These are phyloP conservation scores for Dermatemys mawii DNA, from an alignment of 2,113 vertebrate species.

Conservation along the genomic window DNA sequence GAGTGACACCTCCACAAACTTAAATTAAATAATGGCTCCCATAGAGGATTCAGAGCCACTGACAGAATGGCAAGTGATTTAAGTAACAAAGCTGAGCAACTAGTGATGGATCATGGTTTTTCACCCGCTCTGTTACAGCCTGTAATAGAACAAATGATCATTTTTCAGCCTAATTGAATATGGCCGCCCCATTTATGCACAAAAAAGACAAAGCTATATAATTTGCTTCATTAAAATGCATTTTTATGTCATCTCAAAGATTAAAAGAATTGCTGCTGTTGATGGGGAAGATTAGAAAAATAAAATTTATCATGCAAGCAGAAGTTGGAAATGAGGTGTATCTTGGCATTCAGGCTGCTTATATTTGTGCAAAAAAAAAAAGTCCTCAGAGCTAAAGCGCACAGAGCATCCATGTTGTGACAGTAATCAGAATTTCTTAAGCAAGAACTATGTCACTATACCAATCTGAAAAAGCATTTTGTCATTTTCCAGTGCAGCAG, in stretches of 20 bases:
- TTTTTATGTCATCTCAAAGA: slow-evolving; percentile 35
- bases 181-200: background rate
- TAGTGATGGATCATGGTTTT: slow-evolving; percentile 22
- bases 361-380: background rate
- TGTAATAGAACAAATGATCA: slow-evolving; percentile 57
- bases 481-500: background rate
- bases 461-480: background rate
- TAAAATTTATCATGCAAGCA: slow-evolving; percentile 42
- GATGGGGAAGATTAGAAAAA: slow-evolving; percentile 49
- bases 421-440: slow-evolving; percentile 23
- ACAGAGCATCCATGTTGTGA: background rate
- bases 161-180: slow-evolving; percentile 74
- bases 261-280: slow-evolving; percentile 2
- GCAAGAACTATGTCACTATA: background rate
- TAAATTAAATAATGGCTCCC: slow-evolving; percentile 62
- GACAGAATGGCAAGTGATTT: slow-evolving; percentile 29
- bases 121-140: background rate
- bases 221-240: slow-evolving; percentile 50
- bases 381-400: background rate
- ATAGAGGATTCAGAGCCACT: background rate
- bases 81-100: slow-evolving; percentile 33
- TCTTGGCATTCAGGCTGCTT: slow-evolving; percentile 24
- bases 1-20: slow-evolving; percentile 56
- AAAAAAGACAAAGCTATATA: slow-evolving; percentile 39
- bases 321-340: slow-evolving; percentile 25